Evolutionary conservation across 2,113 vertebrate species (phyloP), one percentile per base, ranked within the genome.

Genomic region (Cyanoramphus novaezelandiae): DNA sequence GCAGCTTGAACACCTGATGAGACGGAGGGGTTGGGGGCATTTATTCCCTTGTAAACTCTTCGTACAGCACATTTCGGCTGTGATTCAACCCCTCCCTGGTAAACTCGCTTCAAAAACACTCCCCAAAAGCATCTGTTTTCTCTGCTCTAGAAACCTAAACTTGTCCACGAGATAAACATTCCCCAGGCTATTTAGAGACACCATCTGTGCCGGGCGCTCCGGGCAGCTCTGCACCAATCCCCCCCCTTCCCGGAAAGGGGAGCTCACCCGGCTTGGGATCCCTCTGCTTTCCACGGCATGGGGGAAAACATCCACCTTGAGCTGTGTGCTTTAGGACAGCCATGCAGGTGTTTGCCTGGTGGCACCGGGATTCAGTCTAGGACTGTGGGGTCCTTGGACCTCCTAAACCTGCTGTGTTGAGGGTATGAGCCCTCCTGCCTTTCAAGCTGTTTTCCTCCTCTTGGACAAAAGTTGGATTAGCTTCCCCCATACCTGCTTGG

Each of bases 141-240:
- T 72, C 75, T 94, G 94, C 93, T 95, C 93, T 76, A 96, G 93
- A 96, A 96, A 95, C 93, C 92, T 95, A 96, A 97, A 97, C 92
- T 94, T 69, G 87, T 80, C 84, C 79, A 80, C 3, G 20, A 85
- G 87, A 82, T 57, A 90, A 95, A 94, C 84, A 92, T 90, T 95
- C 79, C 75, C 75, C 29, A 7, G 63, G 78, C 92, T 96, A 95
- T 96, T 97, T 96, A 65, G 84, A 96, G 96, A 65, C 19, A 4
- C 96, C 95, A 95, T 97, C 96, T 97, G 95, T 93, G 86, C 86
- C 0, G 33, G 72, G 75, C 0, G 4, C 3, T 9, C 71, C 4
- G n/a, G 79, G 80, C 11, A 8, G 74, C 77, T 92, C 81, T 1
- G 63, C 74, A 2, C 55, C 8, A 3, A 21, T 59, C 52, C 28